Base-by-base conservation (phyloP, 2,888 invertebrate species). In the Synanthedon tipuliformis region DNA sequence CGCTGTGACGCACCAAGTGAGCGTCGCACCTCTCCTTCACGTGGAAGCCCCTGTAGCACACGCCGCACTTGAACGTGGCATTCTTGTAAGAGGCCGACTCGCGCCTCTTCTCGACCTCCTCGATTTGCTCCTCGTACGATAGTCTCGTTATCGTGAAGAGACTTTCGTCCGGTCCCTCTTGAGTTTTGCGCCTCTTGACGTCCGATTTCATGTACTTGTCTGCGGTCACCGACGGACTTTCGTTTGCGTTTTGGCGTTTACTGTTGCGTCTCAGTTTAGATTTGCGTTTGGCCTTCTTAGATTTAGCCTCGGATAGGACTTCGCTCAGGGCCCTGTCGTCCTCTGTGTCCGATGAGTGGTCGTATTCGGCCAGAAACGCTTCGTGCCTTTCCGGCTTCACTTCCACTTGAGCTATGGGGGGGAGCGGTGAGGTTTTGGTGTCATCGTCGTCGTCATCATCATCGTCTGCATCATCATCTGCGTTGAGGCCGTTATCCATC, bases 61-160 rank as follows among this genome's bases (percentile, higher is more conserved):
- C 56, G 0, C 61, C 62, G 34, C 85, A 85, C 13, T 82, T 81
- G 57, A 62, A 83, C 0, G 71, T 68, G 0, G 85, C 75, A 15
- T 59, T 60, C 0, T 60, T 65, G 48, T 79, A 81, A 0, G 63
- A 60, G 0, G 56, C 53, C 0, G 66, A 64, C 48, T 81, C 78
- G 13, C 78, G 78, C 0, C 85, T 48, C 10, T 75, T 73, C 12
- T 69, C 55, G 0, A 85, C 72, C 52, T 85, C 85, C 0, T 74
- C 75, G 11, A 81, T 75, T 16, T 85, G 85, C 4, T 85, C 78
- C 5, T 84, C 84, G 56, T 82, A 81, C 0, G 78, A 72, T 0
- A 84, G 53, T 0, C 71, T 58, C 0, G 71, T 71, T 1, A 85
- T 72, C 0, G 75, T 80, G 59, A 85, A 85, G 0, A 85, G 60